These are phyloP conservation scores for Latrodectus hesperus DNA, from an alignment of 2,888 invertebrate species.

Conservation along the genomic window DNA sequence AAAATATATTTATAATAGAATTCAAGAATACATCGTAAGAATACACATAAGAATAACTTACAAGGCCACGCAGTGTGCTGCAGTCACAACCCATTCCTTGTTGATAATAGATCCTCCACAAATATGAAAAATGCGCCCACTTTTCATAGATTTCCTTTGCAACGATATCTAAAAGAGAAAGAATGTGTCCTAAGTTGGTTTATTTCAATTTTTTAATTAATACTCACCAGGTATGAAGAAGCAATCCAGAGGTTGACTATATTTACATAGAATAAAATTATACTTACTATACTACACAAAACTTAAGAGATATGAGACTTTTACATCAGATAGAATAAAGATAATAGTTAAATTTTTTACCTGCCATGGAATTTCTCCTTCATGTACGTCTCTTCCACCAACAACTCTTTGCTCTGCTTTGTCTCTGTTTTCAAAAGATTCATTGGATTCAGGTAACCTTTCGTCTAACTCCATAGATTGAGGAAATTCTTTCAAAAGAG, in stretches of 20 bases:
- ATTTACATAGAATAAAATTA: too few species aligned
- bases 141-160: constrained; percentile 59
- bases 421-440: constrained; percentile 4
- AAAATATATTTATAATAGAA: too few species aligned
- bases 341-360: constrained; percentile 23
- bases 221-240: background rate
- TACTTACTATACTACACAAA: too few species aligned
- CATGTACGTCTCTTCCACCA: constrained; percentile 65
- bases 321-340: background rate
- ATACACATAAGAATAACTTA: constrained; percentile 27
- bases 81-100: constrained; percentile 65
- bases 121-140: constrained; percentile 55
- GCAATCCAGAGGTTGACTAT: background rate
- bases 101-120: constrained; percentile 69
- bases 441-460: constrained; percentile 7
- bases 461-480: background rate
- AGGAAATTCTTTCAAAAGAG: background rate
- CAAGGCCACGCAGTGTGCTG: constrained; percentile 70
- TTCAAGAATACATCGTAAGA: too few species aligned
- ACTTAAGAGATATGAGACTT: too few species aligned
- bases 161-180: constrained; percentile 46
- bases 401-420: constrained; percentile 61
- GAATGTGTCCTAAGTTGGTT: background rate
- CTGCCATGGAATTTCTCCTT: constrained; percentile 69
- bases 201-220: background rate